Base-by-base conservation (phyloP, 2,113 vertebrate genomes). In the Chlorodrepanis virens region DNA sequence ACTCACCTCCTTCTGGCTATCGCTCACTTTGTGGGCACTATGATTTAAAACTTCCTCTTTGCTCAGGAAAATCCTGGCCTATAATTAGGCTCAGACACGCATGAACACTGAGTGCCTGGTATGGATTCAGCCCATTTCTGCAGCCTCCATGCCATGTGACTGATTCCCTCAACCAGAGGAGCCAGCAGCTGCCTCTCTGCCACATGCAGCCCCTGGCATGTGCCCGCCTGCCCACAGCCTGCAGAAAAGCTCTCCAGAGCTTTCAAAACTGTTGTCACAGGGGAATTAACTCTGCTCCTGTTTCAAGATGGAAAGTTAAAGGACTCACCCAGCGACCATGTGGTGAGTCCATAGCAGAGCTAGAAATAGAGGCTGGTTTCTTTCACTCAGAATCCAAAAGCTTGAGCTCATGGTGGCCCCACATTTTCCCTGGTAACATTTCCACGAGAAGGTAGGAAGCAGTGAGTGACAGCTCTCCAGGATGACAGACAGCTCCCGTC, bases 11-110 rank as follows among this genome's bases (percentile, higher is more conserved):
- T 94, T 61, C 64, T 92, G 81, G 64, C 69, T 64, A 29, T 90
- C 2, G 0, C 56, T 91, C 40, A 44, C 31, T 93, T 74, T 81
- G 50, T 56, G 72, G 78, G 39, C 81, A 42, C 78, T 76, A 35
- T 91, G 88, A 95, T 96, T 96, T 96, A 89, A 95, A 96, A 81
- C 90, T 96, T 97, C 92, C 95, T 94, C 79, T 91, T 91, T 61
- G 63, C 74, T 87, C 45, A 93, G 86, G 90, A 96, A 96, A 87
- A 86, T 52, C 74, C 65, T 67, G 5, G 39, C 45, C 83, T 88
- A 82, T 95, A 94, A 81, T 47, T 95, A 83, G 93, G 49, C 80
- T 88, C 70, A 76, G 71, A 70, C 28, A 8, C 93, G 71, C 14
- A 0, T 67, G 85, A 89, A 80, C 5, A 0, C 79, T 68, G 67